Conservation (phyloP, 2,888 invertebrate genomes). For the Halictus ligatus region DNA sequence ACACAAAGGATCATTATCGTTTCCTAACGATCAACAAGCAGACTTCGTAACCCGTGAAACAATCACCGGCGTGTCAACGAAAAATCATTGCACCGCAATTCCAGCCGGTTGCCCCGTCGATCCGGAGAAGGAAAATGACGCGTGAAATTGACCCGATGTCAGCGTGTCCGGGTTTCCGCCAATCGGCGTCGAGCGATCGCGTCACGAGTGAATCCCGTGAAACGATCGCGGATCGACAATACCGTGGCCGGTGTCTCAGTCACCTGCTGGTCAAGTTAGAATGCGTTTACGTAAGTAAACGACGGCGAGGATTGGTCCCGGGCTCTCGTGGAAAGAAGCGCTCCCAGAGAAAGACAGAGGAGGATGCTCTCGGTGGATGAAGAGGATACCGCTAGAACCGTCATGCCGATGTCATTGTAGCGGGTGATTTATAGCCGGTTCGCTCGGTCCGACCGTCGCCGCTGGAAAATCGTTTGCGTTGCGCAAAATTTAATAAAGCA, state of each 20-base stretch:
- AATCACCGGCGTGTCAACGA: neutral
- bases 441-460: conserved; percentile 55
- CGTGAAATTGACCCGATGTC: neutral
- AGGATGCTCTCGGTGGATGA: neutral
- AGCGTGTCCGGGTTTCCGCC: neutral
- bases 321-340: conserved; percentile 44
- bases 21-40: neutral
- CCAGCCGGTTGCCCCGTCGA: neutral
- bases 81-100: neutral
- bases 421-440: conserved; percentile 72
- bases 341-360: conserved; percentile 45
- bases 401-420: conserved; percentile 75
- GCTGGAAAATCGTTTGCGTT: conserved; percentile 75
- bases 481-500: conserved; percentile 80
- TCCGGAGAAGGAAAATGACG: neutral
- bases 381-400: conserved; percentile 44
- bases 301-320: conserved; percentile 56
- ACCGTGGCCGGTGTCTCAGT: conserved; percentile 50
- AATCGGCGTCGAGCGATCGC: conserved; percentile 6
- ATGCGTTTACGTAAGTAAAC: conserved; percentile 75
- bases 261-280: conserved; percentile 63
- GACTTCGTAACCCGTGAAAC: neutral
- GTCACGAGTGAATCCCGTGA: conserved; percentile 41
- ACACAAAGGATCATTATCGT: neutral
- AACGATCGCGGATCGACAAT: conserved; percentile 57